phyloP scores from a whole-genome alignment of 2,113 vertebrate genomes.

The Calypte anna region DNA sequence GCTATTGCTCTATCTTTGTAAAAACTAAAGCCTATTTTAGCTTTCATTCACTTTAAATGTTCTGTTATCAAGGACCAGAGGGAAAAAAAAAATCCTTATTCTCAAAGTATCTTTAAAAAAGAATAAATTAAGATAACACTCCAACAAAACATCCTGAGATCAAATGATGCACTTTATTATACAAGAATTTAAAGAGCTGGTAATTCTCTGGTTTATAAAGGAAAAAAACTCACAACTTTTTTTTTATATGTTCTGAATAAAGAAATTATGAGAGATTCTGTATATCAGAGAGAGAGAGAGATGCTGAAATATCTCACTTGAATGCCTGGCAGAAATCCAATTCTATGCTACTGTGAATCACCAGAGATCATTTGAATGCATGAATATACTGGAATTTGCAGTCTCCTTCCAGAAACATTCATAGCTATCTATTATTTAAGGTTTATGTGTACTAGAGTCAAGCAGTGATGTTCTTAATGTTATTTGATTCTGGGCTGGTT shows the following conservation, averaged over 20 bases:
- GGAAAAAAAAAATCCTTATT: neutral
- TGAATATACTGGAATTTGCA: neutral
- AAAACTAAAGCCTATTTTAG: neutral
- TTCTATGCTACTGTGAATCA: neutral
- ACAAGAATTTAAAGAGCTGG: neutral
- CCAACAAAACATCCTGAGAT: neutral
- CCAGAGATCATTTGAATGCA: neutral
- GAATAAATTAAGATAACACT: neutral
- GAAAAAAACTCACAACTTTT: neutral
- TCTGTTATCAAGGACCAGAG: neutral
- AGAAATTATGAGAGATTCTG: neutral
- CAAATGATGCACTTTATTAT: neutral
- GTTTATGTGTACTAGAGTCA: neutral
- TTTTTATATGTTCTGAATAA: neutral
- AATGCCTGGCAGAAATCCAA: neutral
- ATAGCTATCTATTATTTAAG: neutral
- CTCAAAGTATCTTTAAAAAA: neutral
- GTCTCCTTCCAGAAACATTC: neutral
- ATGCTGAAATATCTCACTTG: neutral
- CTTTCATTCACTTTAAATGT: neutral
- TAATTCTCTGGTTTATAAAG: neutral
- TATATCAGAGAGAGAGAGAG: neutral
- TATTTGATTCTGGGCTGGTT: neutral
- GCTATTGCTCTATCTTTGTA: neutral
- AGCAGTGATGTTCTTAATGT: neutral